Evolutionary conservation across 1,140 invertebrate species (phyloP).

Genomic region (Sminthurides bifidus): DNA sequence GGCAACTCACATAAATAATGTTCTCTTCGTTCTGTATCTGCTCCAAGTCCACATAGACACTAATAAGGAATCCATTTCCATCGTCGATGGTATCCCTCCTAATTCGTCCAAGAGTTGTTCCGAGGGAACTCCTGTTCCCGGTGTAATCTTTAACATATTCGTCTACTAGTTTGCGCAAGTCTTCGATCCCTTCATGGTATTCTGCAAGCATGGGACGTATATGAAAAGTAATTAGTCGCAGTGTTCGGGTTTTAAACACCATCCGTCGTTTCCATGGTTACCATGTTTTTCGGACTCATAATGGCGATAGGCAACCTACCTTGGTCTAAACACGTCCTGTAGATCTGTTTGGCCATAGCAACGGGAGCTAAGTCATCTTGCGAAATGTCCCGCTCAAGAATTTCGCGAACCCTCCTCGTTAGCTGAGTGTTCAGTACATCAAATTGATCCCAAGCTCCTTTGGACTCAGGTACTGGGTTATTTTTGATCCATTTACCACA

Average conservation of each 20-base stretch:
- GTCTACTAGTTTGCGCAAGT: background rate
- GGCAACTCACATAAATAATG: background rate
- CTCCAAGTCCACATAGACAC: background rate
- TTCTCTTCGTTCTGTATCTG: background rate
- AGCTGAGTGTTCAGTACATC: slow-evolving; percentile 66
- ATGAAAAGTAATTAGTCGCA: too few relatives aligned
- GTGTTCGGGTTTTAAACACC: too few relatives aligned
- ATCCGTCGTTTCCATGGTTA: too few relatives aligned
- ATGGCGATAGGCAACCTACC: too few relatives aligned
- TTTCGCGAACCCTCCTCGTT: slow-evolving; percentile 52
- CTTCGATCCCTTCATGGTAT: background rate
- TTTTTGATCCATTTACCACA: slow-evolving; percentile 73
- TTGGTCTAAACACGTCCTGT: background rate
- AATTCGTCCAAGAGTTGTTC: background rate
- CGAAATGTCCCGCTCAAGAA: slow-evolving; percentile 45
- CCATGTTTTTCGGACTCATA: too few relatives aligned
- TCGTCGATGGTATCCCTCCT: background rate
- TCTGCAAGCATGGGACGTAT: too few relatives aligned
- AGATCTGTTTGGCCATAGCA: slow-evolving; percentile 13
- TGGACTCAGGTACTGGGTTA: slow-evolving; percentile 73
- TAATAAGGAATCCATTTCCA: background rate
- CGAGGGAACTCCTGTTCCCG: background rate
- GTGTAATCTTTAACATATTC: background rate
- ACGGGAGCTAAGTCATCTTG: slow-evolving; percentile 31
- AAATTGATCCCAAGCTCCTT: slow-evolving; percentile 67